Evolutionary conservation across 2,888 invertebrate species (phyloP).

Genomic region (Boloria euphrosyne): DNA sequence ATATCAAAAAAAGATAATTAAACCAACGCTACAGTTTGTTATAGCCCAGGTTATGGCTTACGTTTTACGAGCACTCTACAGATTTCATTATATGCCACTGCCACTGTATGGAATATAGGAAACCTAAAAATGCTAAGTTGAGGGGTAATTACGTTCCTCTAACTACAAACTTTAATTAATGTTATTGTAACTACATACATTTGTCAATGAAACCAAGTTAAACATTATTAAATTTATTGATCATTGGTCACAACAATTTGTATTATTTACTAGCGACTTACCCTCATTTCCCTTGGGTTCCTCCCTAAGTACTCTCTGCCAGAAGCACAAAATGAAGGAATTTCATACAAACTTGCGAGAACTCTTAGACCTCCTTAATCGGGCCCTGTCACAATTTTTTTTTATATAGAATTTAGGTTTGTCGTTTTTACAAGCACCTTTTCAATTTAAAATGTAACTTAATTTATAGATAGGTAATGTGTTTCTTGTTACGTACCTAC

Average conservation of each 20-base stretch:
- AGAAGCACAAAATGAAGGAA: no score
- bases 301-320: neutral
- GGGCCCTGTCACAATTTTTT: no score
- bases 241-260: no score
- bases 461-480: no score
- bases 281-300: neutral
- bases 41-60: slow-evolving; percentile 39
- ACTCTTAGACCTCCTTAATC: no score
- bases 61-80: slow-evolving; percentile 44
- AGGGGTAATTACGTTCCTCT: slow-evolving; percentile 24
- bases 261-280: neutral
- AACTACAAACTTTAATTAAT: slow-evolving; percentile 18
- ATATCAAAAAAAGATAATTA: slow-evolving; percentile 54
- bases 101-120: slow-evolving; percentile 27
- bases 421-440: no score
- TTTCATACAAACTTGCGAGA: no score
- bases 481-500: no score
- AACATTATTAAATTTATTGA: no score
- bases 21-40: slow-evolving; percentile 31
- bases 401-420: no score
- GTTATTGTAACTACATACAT: slow-evolving; percentile 10
- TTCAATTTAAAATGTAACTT: no score
- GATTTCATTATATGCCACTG: slow-evolving; percentile 46
- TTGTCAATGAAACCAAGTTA: neutral
- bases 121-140: slow-evolving; percentile 30